A percentile compares a stretch with the other conserved stretches of the same genome.
Conservation (phyloP, 2,888 invertebrate genomes). For the Cephus runcator region DNA sequence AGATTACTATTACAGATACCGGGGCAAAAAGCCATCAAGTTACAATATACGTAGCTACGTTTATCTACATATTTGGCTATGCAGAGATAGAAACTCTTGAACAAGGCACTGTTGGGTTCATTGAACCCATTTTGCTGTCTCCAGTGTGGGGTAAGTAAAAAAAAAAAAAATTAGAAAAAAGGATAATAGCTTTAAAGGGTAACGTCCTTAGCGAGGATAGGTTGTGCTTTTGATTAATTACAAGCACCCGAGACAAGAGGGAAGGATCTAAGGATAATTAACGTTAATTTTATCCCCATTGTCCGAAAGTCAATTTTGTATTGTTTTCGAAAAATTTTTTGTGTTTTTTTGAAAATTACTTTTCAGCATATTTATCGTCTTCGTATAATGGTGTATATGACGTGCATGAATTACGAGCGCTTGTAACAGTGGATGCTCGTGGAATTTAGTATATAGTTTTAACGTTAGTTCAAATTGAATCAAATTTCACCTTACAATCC, state of each 20-base stretch:
- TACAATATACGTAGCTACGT: neutral
- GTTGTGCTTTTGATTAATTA: neutral
- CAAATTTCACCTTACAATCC: neutral
- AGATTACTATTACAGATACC: slow-evolving; percentile 40
- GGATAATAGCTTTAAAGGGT: neutral
- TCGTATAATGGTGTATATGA: neutral
- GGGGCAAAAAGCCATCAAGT: slow-evolving; percentile 24
- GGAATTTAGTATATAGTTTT: neutral
- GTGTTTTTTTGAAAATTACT: neutral
- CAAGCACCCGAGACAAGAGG: neutral
- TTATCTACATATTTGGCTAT: neutral
- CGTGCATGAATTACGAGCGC: neutral
- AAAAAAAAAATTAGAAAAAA: neutral
- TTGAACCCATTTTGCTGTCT: neutral
- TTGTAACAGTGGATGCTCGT: neutral
- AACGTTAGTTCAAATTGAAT: neutral
- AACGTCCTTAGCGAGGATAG: neutral
- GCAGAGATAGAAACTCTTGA: neutral
- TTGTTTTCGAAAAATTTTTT: neutral
- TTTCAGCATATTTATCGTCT: neutral
- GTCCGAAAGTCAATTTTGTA: neutral
- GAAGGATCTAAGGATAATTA: neutral
- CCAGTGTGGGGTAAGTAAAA: neutral
- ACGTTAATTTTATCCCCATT: neutral
- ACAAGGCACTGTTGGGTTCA: neutral